Percentiles rank a stretch among this genome's conserved stretches.
These are phyloP conservation scores for Polia nebulosa DNA, from an alignment of 2,888 invertebrate species.

Conservation along the genomic window DNA sequence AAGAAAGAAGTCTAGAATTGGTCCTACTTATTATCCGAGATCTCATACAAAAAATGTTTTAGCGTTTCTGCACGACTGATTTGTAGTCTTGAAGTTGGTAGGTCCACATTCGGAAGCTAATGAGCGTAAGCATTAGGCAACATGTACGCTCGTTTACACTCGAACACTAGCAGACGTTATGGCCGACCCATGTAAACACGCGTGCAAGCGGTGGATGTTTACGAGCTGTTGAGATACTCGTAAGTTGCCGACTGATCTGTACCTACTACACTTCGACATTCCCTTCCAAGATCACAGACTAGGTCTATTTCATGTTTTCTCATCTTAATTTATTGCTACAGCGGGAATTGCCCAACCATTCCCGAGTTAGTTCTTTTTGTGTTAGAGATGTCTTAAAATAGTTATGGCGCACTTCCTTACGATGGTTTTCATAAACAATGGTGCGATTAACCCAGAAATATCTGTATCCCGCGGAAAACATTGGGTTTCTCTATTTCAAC, in stretches of 20 bases:
- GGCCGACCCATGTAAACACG: constrained; percentile 36
- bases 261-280: constrained; percentile 29
- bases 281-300: constrained; percentile 31
- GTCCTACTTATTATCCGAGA: neutral
- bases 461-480: constrained; percentile 44
- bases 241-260: constrained; percentile 40
- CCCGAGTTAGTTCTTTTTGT: constrained; percentile 33
- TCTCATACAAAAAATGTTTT: neutral
- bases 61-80: neutral
- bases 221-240: constrained; percentile 41
- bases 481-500: constrained; percentile 71
- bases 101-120: constrained; percentile 6
- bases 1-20: neutral
- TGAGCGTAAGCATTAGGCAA: constrained; percentile 17
- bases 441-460: constrained; percentile 60
- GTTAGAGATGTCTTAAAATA: constrained; percentile 47
- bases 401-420: constrained; percentile 35
- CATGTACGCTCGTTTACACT: constrained; percentile 18
- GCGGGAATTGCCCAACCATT: constrained; percentile 20
- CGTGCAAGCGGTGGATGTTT: constrained; percentile 26
- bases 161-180: constrained; percentile 21
- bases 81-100: constrained; percentile 9
- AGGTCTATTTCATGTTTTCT: constrained; percentile 32
- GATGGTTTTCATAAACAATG: constrained; percentile 58
- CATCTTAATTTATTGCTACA: constrained; percentile 26